phyloP scores from a whole-genome alignment of 2,888 invertebrate genomes.

The Ormyrus nitidulus region DNA sequence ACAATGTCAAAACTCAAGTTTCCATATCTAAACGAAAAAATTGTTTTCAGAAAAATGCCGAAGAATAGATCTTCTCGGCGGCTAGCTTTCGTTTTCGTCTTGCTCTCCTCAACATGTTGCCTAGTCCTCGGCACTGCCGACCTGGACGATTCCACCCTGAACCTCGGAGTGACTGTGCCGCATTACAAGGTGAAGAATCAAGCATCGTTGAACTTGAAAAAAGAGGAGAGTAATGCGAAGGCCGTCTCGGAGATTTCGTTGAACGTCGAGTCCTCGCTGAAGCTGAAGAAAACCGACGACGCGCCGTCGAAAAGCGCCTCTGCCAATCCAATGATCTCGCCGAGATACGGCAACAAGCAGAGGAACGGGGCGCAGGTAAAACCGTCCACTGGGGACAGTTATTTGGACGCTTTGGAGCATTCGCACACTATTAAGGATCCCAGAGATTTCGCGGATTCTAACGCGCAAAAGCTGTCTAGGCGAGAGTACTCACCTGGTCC shows the following conservation, averaged over 20 bases:
- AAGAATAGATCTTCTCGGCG: not conserved
- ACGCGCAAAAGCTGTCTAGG: constrained; percentile 59
- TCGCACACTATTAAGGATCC: constrained; percentile 77
- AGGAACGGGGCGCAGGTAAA: not conserved
- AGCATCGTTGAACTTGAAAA: constrained; percentile 17
- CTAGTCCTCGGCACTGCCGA: not conserved
- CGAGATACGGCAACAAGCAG: not conserved
- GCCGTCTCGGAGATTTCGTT: constrained; percentile 10
- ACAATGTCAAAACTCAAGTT: too few species aligned
- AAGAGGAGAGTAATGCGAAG: constrained; percentile 13
- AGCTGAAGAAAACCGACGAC: constrained; percentile 13
- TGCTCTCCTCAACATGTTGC: constrained; percentile 2
- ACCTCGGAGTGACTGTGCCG: not conserved
- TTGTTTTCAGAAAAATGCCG: constrained; percentile 12
- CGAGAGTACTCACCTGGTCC: constrained; percentile 65
- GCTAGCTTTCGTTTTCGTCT: not conserved
- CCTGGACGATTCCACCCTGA: not conserved
- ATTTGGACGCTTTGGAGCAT: constrained; percentile 81
- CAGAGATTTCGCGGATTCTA: constrained; percentile 6
- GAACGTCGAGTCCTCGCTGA: constrained; percentile 25
- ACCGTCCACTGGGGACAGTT: constrained; percentile 76
- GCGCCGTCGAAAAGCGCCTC: not conserved
- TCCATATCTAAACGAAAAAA: not conserved
- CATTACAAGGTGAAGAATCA: not conserved
- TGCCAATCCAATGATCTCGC: constrained; percentile 28